Base-by-base conservation (phyloP, 2,113 vertebrate genomes). In the Apteryx mantelli region DNA sequence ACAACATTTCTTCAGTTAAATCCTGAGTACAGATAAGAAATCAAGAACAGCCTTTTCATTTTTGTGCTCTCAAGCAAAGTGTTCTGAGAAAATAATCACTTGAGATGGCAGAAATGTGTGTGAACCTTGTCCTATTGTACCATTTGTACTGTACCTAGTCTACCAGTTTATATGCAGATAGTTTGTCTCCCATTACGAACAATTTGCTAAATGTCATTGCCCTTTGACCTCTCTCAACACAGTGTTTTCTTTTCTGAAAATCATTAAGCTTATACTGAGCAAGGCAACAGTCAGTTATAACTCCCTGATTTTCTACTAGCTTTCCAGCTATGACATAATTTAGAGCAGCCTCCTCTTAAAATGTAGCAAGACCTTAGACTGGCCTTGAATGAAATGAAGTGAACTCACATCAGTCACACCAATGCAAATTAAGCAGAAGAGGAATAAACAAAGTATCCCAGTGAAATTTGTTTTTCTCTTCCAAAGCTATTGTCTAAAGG, bases 241-340 rank as follows among this genome's bases (percentile, higher is more conserved):
- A 81, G 71, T 53, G 58, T 89, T 93, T 95, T 77, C 58, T 93
- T 89, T 94, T 92, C 94, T 85, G 53, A 91, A 97, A 92, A 87
- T 65, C n/a, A 85, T 91, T 91, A 93, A 52, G 71, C 22, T 87
- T 78, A 64, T 6, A 82, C 50, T 64, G 60, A 48, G 32, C 81
- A 91, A 91, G 94, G 56, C n/a, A 92, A 44, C 38, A 76, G 60
- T 38, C 56, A 88, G 28, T 70, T 89, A 70, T 64, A 95, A 85
- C 71, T 93, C 92, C 56, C 86, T 82, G 58, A 40, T 92, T 88
- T 92, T 84, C 78, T 82, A 81, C 76, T 73, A 86, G 73, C 86
- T 93, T 95, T 95, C 95, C 91, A 96, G 84, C 75, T 87, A 93
- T 91, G 87, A 95, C 82, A 88, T 92, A 87, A 95, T 93, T 82